Conservation (phyloP, 2,888 invertebrate genomes). For the Hirtodrosophila duncani region DNA sequence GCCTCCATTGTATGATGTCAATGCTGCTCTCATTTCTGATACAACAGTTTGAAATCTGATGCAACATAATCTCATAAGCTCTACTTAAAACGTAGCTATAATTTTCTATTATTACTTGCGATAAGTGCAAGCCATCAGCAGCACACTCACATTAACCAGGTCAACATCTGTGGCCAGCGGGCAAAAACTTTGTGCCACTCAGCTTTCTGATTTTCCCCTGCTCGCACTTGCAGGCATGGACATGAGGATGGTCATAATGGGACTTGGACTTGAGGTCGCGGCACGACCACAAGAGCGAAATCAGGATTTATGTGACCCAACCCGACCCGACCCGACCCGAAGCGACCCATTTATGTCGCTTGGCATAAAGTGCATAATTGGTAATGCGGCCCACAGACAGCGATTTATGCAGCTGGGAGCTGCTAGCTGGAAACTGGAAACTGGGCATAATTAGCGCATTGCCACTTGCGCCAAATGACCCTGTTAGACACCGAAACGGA, state of each 20-base stretch:
- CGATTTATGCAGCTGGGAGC: constrained; percentile 33
- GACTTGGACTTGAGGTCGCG: constrained; percentile 49
- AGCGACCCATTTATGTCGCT: too few species aligned
- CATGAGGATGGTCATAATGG: constrained; percentile 64
- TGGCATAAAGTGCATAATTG: constrained; percentile 64
- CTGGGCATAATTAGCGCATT: constrained; percentile 75
- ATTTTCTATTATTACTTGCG: too few species aligned
- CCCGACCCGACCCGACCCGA: constrained; percentile 14
- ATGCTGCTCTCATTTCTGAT: too few species aligned
- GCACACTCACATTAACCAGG: constrained; percentile 24
- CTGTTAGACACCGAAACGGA: constrained; percentile 75
- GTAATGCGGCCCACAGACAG: constrained; percentile 48
- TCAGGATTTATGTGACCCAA: constrained; percentile 57
- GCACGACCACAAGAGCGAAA: constrained; percentile 17
- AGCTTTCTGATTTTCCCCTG: constrained; percentile 1
- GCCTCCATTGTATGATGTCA: too few species aligned
- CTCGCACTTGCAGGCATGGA: constrained; percentile 18
- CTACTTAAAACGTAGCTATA: too few species aligned
- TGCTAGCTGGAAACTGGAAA: constrained; percentile 12
- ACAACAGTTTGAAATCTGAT: too few species aligned
- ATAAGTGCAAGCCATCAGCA: constrained; percentile 16
- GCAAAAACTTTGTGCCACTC: constrained; percentile 9
- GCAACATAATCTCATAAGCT: too few species aligned
- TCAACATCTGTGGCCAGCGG: constrained; percentile 44
- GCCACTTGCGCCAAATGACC: constrained; percentile 76